Conservation (phyloP, 1,140 invertebrate genomes). For the Brachionus rubens region DNA sequence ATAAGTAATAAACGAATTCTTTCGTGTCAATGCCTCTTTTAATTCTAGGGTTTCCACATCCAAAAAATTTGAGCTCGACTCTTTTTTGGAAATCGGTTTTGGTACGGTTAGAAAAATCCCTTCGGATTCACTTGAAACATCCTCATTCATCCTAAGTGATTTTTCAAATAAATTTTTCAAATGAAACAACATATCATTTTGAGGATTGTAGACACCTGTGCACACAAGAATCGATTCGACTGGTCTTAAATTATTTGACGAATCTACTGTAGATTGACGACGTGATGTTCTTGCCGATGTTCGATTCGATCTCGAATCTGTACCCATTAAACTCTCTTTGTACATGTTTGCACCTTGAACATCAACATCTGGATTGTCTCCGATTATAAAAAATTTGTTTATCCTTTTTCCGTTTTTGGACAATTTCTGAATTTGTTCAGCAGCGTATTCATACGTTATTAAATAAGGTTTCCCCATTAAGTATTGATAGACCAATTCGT, state of each 20-base stretch:
- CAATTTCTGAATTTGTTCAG: slow-evolving; percentile 53
- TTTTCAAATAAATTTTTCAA: slow-evolving; percentile 29
- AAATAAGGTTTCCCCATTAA: slow-evolving; percentile 60
- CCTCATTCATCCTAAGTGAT: neutral
- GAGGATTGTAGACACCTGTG: slow-evolving; percentile 55
- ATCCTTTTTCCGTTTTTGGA: slow-evolving; percentile 50
- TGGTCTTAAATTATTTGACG: slow-evolving; percentile 33
- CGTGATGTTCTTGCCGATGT: slow-evolving; percentile 45
- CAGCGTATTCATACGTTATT: slow-evolving; percentile 60
- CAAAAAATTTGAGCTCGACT: slow-evolving; percentile 6
- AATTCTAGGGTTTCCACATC: slow-evolving; percentile 17
- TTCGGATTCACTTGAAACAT: neutral
- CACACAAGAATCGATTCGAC: slow-evolving; percentile 60
- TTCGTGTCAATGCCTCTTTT: slow-evolving; percentile 9
- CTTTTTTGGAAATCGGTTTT: neutral
- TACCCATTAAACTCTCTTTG: slow-evolving; percentile 65
- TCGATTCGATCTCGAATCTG: slow-evolving; percentile 47
- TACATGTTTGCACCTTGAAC: slow-evolving; percentile 73
- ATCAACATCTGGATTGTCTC: slow-evolving; percentile 71
- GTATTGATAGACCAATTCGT: slow-evolving; percentile 56
- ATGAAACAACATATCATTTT: slow-evolving; percentile 34
- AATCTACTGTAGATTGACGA: slow-evolving; percentile 47
- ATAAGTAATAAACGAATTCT: slow-evolving; percentile 39
- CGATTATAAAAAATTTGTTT: slow-evolving; percentile 58
- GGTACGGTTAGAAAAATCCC: neutral